phyloP scores from a whole-genome alignment of 1,140 invertebrate species.

The Leptinotarsa undecemlineata region DNA sequence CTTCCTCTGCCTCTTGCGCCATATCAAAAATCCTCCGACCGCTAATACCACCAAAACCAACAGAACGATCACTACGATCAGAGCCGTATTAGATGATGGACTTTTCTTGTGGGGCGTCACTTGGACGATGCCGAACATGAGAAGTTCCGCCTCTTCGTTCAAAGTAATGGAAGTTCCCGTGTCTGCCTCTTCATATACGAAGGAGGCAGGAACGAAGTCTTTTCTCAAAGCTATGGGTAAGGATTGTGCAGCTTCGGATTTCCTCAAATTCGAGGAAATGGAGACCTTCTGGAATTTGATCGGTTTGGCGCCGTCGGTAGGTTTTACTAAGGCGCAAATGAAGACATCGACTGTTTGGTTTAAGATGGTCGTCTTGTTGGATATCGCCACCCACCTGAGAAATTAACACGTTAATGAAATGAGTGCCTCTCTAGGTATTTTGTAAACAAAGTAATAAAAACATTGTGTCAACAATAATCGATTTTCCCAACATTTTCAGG shows the following conservation, averaged over 20 bases:
- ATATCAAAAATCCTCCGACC: constrained; percentile 1
- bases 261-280: neutral
- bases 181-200: neutral
- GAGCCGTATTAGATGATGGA: constrained; percentile 2
- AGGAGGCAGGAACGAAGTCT: neutral
- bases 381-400: constrained; percentile 10
- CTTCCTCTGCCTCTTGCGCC: constrained; percentile 15
- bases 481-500: no score
- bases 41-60: constrained; percentile 3
- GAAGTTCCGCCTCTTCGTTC: neutral
- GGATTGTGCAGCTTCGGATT: neutral
- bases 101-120: neutral
- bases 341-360: constrained; percentile 1
- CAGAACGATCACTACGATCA: neutral
- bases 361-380: constrained; percentile 11
- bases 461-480: no score
- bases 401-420: neutral
- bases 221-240: neutral
- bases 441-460: no score
- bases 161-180: neutral
- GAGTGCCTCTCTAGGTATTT: no score
- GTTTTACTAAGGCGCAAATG: neutral
- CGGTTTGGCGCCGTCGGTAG: neutral
- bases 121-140: neutral
- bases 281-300: neutral